These are phyloP conservation scores for Dolichallabes microphthalmus DNA, from an alignment of 2,113 vertebrate genomes.

Conservation along the genomic window DNA sequence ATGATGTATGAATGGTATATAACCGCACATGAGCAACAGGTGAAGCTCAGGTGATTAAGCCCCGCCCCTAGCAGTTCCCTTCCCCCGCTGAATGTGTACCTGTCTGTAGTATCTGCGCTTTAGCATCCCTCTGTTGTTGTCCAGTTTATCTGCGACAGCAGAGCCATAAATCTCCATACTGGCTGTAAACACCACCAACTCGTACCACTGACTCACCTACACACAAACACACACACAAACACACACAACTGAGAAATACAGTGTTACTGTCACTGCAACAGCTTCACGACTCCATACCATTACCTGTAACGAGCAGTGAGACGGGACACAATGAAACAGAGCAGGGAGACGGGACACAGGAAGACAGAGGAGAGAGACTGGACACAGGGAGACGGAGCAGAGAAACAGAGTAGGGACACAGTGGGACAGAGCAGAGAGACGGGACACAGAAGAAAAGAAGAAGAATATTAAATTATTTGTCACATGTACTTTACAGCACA, in stretches of 20 bases:
- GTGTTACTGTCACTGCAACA: no score
- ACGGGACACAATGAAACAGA: no score
- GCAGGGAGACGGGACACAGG: no score
- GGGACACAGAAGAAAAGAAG: no score
- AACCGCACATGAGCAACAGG: background rate
- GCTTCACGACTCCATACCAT: background rate
- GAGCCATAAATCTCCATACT: conserved; percentile 84
- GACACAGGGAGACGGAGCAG: no score
- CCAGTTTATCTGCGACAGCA: conserved; percentile 80
- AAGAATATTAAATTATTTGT: no score
- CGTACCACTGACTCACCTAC: conserved; percentile 83
- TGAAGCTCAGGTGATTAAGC: background rate
- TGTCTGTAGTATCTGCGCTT: conserved; percentile 80
- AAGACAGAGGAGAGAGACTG: no score
- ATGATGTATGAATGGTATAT: background rate
- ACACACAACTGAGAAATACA: background rate
- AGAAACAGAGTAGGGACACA: no score
- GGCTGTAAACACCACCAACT: conserved; percentile 81
- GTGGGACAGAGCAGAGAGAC: no score
- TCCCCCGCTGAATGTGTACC: conserved; percentile 55
- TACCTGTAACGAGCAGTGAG: no score
- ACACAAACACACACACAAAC: conserved; percentile 1
- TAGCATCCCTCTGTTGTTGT: conserved; percentile 77
- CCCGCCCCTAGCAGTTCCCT: background rate
- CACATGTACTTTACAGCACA: no score